phyloP scores from a whole-genome alignment of 2,113 vertebrate species.

The Heterotis niloticus region DNA sequence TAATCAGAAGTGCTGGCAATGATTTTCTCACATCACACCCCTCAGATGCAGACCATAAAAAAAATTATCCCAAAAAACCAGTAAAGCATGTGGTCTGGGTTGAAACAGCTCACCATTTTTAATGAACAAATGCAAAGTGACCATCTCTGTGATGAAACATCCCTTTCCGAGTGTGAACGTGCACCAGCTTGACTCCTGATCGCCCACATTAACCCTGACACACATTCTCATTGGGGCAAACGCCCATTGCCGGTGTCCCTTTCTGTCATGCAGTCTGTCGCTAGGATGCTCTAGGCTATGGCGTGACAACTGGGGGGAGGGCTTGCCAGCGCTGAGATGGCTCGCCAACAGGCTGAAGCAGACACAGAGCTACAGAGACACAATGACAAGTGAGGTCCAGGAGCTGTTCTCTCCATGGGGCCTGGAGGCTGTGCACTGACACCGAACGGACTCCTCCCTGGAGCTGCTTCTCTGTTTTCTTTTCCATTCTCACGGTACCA shows the following conservation, averaged over 20 bases:
- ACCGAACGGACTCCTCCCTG: neutral
- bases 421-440: neutral
- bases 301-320: neutral
- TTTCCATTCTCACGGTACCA: neutral
- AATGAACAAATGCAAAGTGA: neutral
- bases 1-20: no score
- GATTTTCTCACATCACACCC: neutral
- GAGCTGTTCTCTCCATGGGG: neutral
- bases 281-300: neutral
- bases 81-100: neutral
- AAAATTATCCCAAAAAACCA: neutral
- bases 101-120: neutral
- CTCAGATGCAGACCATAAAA: neutral
- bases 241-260: neutral
- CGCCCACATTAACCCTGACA: neutral
- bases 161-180: neutral
- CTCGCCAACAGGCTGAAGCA: neutral
- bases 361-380: neutral
- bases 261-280: neutral
- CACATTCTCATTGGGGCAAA: neutral
- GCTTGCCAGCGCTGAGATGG: neutral
- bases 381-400: neutral
- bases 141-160: neutral
- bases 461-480: no score
- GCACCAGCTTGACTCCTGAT: neutral